Base-by-base conservation (phyloP, 2,797 vertebrate genomes). In the Gila robusta region DNA sequence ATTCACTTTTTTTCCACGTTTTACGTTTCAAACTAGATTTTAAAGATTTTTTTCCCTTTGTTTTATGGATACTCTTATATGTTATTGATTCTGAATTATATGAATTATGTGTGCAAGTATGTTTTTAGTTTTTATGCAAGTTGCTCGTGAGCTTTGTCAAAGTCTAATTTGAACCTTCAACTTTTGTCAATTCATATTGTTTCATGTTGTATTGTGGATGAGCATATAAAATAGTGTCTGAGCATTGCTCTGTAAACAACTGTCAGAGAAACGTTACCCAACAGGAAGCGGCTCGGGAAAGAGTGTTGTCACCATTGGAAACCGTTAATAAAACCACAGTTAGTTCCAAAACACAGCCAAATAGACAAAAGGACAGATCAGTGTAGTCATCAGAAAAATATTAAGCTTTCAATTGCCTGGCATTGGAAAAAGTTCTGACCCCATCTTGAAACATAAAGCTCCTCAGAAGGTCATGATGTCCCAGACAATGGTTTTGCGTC, bases 281-380 rank as follows among this genome's bases (percentile, higher is more conserved):
- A 88, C 44, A 86, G 87, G 80, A 82, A 86, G 41, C 28, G 11
- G 8, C 52, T n/a, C 1, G 79, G 72, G 6, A 56, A n/a, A 41
- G 64, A 70, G 47, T 88, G 41, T 67, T 47, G 87, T 82, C 71
- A 69, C 80, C 56, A 67, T 8, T 86, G 44, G 83, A 73, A 86
- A 86, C 83, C 1, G 74, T 83, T 82, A 83, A 12, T 73, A 62
- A 83, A 79, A 47, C 16, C n/a, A 32, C 41, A 64, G 67, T 35
- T 79, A 35, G 37, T 72, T 79, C 54, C 64, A 85, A 85, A 86
- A 82, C 78, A 78, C 14, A 66, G 28, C 6, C 32, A 82, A 32
- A 73, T 6, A 67, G 17, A 28, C 21, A 67, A 81, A 83, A 47
- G n/a, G 6, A 28, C 28, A 74, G 44, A 12, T 32, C 11, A 44